These are phyloP conservation scores for Vanacampus margaritifer DNA, from an alignment of 2,113 vertebrate genomes.

Conservation along the genomic window DNA sequence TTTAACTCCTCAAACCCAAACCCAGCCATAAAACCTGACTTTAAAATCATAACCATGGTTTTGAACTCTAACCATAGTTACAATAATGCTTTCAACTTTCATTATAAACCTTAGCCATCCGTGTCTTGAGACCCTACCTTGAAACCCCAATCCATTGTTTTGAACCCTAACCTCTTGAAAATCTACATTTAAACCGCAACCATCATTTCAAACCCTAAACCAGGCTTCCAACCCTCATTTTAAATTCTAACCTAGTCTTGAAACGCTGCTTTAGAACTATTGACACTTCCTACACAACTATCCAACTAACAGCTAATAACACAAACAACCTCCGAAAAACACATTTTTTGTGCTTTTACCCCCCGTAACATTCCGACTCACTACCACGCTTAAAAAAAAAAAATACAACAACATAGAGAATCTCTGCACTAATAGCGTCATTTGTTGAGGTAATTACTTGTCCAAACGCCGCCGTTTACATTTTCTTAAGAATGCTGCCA, in stretches of 20 bases:
- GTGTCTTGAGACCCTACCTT: too few species aligned
- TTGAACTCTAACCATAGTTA: too few species aligned
- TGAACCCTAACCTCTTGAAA: too few species aligned
- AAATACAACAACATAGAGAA: background rate
- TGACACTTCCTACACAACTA: background rate
- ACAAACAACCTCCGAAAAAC: background rate
- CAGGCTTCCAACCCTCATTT: too few species aligned
- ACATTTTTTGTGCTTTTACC: background rate
- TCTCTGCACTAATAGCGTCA: constrained; percentile 31
- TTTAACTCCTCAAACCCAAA: too few species aligned
- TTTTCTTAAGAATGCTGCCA: constrained; percentile 43
- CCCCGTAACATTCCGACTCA: background rate
- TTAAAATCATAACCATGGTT: too few species aligned
- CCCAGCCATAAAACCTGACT: too few species aligned
- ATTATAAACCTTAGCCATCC: too few species aligned
- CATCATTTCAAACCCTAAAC: too few species aligned
- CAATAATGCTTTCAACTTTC: too few species aligned
- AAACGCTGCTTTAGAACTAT: background rate
- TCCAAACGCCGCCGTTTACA: constrained; percentile 34
- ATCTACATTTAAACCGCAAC: too few species aligned
- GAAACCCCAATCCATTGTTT: too few species aligned
- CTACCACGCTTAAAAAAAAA: background rate
- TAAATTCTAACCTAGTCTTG: background rate
- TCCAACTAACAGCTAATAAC: background rate
- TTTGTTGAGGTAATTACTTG: constrained; percentile 60